These are phyloP conservation scores for Phyllopteryx taeniolatus DNA, from an alignment of 2,113 vertebrate species.

Conservation along the genomic window DNA sequence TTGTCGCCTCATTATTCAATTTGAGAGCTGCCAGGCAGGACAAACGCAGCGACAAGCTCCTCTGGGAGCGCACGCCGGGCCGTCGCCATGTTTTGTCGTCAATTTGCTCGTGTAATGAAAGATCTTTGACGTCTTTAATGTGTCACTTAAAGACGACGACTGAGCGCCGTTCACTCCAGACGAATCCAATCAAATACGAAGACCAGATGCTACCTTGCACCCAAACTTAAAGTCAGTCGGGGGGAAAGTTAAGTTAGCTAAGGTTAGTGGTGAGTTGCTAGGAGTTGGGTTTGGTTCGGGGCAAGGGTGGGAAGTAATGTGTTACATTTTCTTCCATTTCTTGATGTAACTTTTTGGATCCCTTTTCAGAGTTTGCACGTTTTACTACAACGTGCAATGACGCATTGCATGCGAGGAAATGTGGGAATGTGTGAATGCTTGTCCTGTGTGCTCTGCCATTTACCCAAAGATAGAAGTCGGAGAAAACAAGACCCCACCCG, in stretches of 20 bases:
- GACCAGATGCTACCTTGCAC: not conserved
- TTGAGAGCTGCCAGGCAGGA: slow-evolving; percentile 7
- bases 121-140: slow-evolving; percentile 4
- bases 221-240: too few species aligned
- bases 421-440: too few species aligned
- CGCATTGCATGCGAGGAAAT: too few species aligned
- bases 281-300: too few species aligned
- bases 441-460: too few species aligned
- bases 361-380: too few species aligned
- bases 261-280: too few species aligned
- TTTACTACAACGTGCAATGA: too few species aligned
- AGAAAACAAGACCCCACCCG: not conserved
- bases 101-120: slow-evolving; percentile 8
- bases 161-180: not conserved
- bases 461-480: not conserved
- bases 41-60: slow-evolving; percentile 4
- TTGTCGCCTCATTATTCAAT: slow-evolving; percentile 5
- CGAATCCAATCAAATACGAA: not conserved
- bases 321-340: too few species aligned
- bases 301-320: too few species aligned
- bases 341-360: too few species aligned
- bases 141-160: slow-evolving; percentile 5
- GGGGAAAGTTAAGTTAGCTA: not conserved
- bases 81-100: slow-evolving; percentile 9
- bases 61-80: not conserved